Conservation (phyloP, 2,113 vertebrate genomes). For the Numenius arquata region DNA sequence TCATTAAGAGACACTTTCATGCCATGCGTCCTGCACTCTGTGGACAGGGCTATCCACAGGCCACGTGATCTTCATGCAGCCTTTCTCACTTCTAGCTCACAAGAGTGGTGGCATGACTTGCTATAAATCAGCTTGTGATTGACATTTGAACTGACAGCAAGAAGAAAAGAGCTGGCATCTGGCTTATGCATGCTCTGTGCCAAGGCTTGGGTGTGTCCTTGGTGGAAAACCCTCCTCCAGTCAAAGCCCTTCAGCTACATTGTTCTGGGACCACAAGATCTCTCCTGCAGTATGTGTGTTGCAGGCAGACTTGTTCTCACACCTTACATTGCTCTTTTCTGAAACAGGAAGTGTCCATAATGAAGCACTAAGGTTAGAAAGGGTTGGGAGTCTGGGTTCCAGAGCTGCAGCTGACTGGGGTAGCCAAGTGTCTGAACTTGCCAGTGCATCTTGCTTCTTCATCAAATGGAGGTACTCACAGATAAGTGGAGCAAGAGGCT, state of each 20-base stretch:
- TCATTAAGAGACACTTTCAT: not conserved
- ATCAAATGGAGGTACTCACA: not conserved
- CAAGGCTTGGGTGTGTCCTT: not conserved
- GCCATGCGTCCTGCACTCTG: not conserved
- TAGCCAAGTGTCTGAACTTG: not conserved
- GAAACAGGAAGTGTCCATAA: not conserved
- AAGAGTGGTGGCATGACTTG: not conserved
- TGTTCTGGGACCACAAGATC: not conserved
- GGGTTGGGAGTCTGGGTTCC: not conserved
- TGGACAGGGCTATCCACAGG: too few species aligned
- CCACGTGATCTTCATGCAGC: not conserved
- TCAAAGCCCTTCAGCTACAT: not conserved
- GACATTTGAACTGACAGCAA: not conserved
- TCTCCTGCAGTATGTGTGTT: not conserved
- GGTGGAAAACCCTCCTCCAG: not conserved
- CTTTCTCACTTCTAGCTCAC: slow-evolving; percentile 46
- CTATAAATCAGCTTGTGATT: slow-evolving; percentile 3
- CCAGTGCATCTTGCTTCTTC: not conserved
- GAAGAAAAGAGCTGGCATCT: not conserved
- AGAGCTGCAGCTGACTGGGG: not conserved
- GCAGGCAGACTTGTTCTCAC: not conserved
- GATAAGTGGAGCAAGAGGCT: not conserved
- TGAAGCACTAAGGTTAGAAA: not conserved
- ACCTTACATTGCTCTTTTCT: not conserved
- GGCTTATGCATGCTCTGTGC: not conserved